Evolutionary conservation across 1,140 invertebrate genomes (phyloP).

Genomic region (Dermatophagoides farinae): DNA sequence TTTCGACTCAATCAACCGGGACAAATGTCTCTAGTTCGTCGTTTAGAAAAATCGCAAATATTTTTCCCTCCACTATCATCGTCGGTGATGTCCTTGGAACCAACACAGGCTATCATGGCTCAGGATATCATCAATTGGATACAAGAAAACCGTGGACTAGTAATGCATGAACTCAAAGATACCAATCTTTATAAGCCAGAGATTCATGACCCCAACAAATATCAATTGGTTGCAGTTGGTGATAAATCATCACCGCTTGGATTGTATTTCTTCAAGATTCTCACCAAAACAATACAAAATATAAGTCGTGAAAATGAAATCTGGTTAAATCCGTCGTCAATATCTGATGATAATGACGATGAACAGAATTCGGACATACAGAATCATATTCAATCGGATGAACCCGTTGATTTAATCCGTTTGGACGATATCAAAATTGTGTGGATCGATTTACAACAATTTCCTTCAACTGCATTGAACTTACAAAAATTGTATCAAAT

Average conservation of each 20-base stretch:
- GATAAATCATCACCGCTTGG: constrained; percentile 15
- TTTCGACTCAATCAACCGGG: constrained; percentile 15
- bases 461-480: constrained; percentile 13
- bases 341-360: background rate
- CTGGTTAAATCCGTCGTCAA: background rate
- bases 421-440: constrained; percentile 15
- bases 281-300: constrained; percentile 17
- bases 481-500: background rate
- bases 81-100: background rate
- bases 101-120: constrained; percentile 10
- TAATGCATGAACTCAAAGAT: constrained; percentile 16
- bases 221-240: constrained; percentile 14
- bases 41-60: constrained; percentile 13
- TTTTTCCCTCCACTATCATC: constrained; percentile 1
- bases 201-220: constrained; percentile 12
- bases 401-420: background rate
- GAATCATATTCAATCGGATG: constrained; percentile 5
- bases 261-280: constrained; percentile 17
- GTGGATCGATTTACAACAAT: constrained; percentile 18
- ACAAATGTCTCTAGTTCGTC: constrained; percentile 15
- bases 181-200: constrained; percentile 18
- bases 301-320: constrained; percentile 11
- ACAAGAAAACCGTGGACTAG: constrained; percentile 8
- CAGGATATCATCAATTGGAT: constrained; percentile 17
- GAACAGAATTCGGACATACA: background rate